A percentile compares a stretch with the other conserved stretches of the same genome.
Evolutionary conservation across 2,888 invertebrate genomes (phyloP).

Genomic region (Apoda limacodes): DNA sequence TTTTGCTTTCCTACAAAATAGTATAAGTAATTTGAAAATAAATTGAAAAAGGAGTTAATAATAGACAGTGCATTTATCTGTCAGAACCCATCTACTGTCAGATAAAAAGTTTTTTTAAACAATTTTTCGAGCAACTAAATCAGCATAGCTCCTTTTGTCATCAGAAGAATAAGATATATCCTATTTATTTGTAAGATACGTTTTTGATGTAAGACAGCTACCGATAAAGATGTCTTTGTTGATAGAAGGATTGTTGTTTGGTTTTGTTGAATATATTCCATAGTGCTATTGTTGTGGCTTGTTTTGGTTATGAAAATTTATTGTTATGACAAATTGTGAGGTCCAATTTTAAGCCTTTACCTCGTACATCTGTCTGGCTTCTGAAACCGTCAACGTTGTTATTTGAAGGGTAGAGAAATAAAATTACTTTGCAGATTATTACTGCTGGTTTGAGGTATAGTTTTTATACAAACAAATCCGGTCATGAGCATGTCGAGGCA

Average conservation of each 20-base stretch:
- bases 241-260: conserved; percentile 45
- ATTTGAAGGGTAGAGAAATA: too few relatives aligned
- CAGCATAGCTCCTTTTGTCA: conserved; percentile 45
- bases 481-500: too few relatives aligned
- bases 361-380: conserved; percentile 39
- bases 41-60: conserved; percentile 58
- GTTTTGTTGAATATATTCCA: conserved; percentile 49
- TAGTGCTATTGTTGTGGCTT: conserved; percentile 41
- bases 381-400: conserved; percentile 5
- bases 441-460: too few relatives aligned
- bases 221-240: conserved; percentile 62
- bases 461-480: too few relatives aligned
- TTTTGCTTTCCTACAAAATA: too few relatives aligned
- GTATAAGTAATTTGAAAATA: conserved; percentile 23
- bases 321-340: conserved; percentile 64
- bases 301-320: conserved; percentile 62
- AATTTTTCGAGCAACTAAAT: conserved; percentile 43
- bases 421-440: too few relatives aligned
- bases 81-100: conserved; percentile 51
- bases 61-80: conserved; percentile 55
- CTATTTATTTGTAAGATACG: conserved; percentile 64
- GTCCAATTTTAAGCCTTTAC: conserved; percentile 50
- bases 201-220: conserved; percentile 58
- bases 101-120: conserved; percentile 58
- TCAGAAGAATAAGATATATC: conserved; percentile 42